A percentile compares a stretch with the other conserved stretches of the same genome.
phyloP scores from a whole-genome alignment of 2,888 invertebrate genomes.

The Apocheima hispidaria region DNA sequence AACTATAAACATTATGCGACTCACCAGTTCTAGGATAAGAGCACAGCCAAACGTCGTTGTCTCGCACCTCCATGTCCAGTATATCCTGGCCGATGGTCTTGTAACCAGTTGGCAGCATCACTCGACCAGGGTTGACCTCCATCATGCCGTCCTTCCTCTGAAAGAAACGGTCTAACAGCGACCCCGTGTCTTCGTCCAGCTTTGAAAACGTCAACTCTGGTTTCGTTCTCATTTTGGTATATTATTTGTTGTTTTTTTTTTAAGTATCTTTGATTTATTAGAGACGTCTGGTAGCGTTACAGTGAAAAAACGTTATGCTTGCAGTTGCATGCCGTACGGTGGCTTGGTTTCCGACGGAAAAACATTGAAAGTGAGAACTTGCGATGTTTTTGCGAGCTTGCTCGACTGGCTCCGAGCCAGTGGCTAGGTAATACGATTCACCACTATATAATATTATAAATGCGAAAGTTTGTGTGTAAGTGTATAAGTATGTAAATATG shows the following conservation, averaged over 20 bases:
- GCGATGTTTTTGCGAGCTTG: no score
- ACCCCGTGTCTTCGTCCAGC: slow-evolving; percentile 86
- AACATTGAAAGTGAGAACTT: no score
- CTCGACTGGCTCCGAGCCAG: no score
- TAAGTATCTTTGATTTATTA: slow-evolving; percentile 4
- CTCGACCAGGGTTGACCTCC: slow-evolving; percentile 90
- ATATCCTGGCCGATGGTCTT: slow-evolving; percentile 89
- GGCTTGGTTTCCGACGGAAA: slow-evolving; percentile 63
- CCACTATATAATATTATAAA: no score
- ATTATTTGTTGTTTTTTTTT: not conserved
- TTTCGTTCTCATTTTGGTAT: slow-evolving; percentile 69
- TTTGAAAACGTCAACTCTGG: slow-evolving; percentile 84
- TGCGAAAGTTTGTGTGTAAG: no score
- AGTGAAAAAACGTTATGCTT: slow-evolving; percentile 62
- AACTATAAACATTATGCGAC: no score
- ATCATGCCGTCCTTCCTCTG: slow-evolving; percentile 89
- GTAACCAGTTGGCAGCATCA: slow-evolving; percentile 90
- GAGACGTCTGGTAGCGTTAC: slow-evolving; percentile 45
- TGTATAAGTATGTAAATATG: no score
- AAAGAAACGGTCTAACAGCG: slow-evolving; percentile 88
- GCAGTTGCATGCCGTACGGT: slow-evolving; percentile 57
- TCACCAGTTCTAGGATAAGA: slow-evolving; percentile 96
- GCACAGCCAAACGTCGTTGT: slow-evolving; percentile 94
- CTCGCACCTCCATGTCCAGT: slow-evolving; percentile 89
- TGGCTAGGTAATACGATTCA: no score